Evolutionary conservation across 1,140 invertebrate species (phyloP).

Genomic region (Listronotus bonariensis): DNA sequence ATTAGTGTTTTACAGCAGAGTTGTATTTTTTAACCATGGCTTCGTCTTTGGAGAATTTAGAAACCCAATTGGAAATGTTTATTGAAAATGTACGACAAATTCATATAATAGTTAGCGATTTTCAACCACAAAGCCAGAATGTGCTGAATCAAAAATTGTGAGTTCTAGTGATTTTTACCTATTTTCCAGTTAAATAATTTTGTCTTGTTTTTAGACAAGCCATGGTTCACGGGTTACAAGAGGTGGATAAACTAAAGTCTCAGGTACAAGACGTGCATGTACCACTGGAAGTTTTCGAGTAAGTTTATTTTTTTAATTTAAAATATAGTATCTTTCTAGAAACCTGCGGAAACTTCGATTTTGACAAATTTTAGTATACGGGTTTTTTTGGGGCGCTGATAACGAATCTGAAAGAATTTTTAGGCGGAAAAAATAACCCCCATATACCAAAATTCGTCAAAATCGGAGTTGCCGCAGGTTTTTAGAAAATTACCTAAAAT

Average conservation of each 20-base stretch:
- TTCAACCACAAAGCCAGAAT: constrained; percentile 96
- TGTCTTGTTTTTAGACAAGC: constrained; percentile 73
- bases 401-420: no score
- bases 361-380: no score
- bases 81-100: constrained; percentile 98
- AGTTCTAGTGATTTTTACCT: constrained; percentile 56
- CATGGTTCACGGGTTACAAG: constrained; percentile 88
- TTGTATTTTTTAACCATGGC: constrained; percentile 67
- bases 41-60: constrained; percentile 83
- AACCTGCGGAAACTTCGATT: no score
- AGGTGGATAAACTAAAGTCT: constrained; percentile 92
- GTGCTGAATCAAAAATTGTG: constrained; percentile 98
- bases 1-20: no score
- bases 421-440: no score
- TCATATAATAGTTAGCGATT: constrained; percentile 97
- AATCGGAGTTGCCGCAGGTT: no score
- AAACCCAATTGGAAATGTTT: constrained; percentile 92
- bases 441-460: no score
- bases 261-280: constrained; percentile 97
- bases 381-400: no score
- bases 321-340: no score
- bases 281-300: constrained; percentile 97
- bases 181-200: constrained; percentile 1
- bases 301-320: constrained; percentile 58
- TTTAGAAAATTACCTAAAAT: no score